Evolutionary conservation across 1,140 invertebrate genomes (phyloP).

Genomic region (Procambarus clarkii): DNA sequence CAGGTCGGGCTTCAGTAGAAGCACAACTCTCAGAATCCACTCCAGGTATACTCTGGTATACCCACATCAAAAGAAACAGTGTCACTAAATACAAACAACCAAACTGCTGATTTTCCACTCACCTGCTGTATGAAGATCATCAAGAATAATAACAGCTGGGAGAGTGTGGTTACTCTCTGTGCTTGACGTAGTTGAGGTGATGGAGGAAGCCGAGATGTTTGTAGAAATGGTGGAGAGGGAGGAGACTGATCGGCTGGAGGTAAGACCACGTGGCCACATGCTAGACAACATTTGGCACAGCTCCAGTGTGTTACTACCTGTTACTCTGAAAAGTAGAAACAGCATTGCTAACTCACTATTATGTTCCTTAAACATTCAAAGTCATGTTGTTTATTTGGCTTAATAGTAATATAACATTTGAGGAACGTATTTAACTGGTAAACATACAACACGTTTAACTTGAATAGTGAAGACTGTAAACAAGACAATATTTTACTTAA

Average conservation of each 20-base stretch:
- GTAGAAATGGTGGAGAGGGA: background rate
- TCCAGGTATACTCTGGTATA: no score
- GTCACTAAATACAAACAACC: no score
- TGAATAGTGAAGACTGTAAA: no score
- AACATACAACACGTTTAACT: no score
- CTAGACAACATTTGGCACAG: constrained; percentile 49
- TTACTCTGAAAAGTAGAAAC: constrained; percentile 16
- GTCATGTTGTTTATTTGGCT: no score
- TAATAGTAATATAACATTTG: no score
- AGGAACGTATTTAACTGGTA: no score
- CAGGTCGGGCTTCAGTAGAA: no score
- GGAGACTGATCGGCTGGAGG: constrained; percentile 2
- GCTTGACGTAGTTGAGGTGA: background rate
- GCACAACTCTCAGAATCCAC: no score
- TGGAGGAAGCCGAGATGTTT: background rate
- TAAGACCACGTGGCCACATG: constrained; percentile 40
- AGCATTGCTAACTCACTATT: background rate
- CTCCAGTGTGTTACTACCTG: constrained; percentile 46
- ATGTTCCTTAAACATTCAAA: no score
- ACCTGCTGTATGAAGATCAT: constrained; percentile 55
- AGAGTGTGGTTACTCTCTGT: background rate
- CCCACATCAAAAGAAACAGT: no score
- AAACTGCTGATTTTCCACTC: background rate
- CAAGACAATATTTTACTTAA: no score
- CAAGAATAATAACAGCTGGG: constrained; percentile 46